Base-by-base conservation (phyloP, 2,797 vertebrate species). In the Pseudochirops cupreus region DNA sequence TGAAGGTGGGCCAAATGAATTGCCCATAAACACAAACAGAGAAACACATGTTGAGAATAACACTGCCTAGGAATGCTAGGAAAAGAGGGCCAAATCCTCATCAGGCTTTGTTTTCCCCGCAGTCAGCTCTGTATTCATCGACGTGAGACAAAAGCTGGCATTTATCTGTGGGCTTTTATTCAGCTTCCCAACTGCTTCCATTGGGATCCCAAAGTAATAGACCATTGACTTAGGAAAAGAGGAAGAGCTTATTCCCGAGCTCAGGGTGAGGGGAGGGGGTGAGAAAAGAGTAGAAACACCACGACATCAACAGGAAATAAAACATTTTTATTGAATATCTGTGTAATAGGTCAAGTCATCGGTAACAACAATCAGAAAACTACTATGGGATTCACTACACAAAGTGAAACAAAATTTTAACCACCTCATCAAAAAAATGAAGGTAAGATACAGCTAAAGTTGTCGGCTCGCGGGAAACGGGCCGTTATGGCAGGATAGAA, bases 321-420 rank as follows among this genome's bases (percentile, higher is more conserved):
- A 99, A 99, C 99, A 99, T 99, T 99, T 99, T 99, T 99, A 99
- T 99, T 99, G 99, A 99, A 99, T 99, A 99, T 99, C 99, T 99
- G 99, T 99, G 99, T 99, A 99, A 98, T 99, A 99, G 99, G 99
- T 99, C 99, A 99, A 99, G 99, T 99, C 99, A 99, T 99, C 98
- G 96, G 99, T 99, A 99, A 99, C 99, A 99, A 99, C 99, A 99
- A 99, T 99, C 99, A 99, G 99, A 99, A 99, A 99, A 99, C 99
- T 99, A 99, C 99, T 99, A 99, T 99, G 99, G 99, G 99, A 99
- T 99, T 99, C 99, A 99, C 99, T 99, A 99, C 99, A 99, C 99
- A 99, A 99, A 99, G 99, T 99, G 99, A 99, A 99, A 99, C 99
- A 97, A 99, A 99, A 99, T 99, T 99, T 99, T 99, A 99, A 99